Conservation (phyloP, 2,113 vertebrate genomes). For the Barnardius zonarius region DNA sequence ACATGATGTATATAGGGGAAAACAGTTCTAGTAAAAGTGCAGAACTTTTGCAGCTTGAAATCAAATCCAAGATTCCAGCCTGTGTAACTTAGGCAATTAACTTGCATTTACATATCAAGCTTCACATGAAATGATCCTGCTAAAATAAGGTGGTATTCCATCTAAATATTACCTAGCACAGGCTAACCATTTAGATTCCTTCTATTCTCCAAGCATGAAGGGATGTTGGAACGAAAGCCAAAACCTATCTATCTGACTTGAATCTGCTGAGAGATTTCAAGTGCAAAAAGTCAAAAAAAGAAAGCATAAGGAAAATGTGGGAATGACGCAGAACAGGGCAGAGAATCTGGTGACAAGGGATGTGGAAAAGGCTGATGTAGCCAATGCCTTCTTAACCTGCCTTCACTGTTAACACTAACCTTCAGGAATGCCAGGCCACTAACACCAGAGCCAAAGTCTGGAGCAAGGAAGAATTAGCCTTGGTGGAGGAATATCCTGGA, state of each 20-base stretch:
- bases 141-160: not conserved
- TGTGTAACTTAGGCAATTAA: not conserved
- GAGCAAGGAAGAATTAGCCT: not conserved
- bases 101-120: not conserved
- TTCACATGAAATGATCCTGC: not conserved
- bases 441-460: not conserved
- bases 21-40: conserved; percentile 2
- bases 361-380: not conserved
- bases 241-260: not conserved
- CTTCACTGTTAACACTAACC: not conserved
- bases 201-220: not conserved
- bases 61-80: not conserved
- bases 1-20: conserved; percentile 18
- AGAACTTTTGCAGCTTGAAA: not conserved
- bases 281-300: not conserved
- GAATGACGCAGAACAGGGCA: not conserved
- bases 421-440: not conserved
- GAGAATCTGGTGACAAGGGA: not conserved
- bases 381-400: rapidly evolving
- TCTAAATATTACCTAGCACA: not conserved
- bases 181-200: not conserved
- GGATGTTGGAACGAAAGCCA: not conserved
- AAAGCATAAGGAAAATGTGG: not conserved
- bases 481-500: not conserved
- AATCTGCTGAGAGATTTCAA: not conserved